These are phyloP conservation scores for Glaucidium brasilianum DNA, from an alignment of 2,113 vertebrate genomes.

Conservation along the genomic window DNA sequence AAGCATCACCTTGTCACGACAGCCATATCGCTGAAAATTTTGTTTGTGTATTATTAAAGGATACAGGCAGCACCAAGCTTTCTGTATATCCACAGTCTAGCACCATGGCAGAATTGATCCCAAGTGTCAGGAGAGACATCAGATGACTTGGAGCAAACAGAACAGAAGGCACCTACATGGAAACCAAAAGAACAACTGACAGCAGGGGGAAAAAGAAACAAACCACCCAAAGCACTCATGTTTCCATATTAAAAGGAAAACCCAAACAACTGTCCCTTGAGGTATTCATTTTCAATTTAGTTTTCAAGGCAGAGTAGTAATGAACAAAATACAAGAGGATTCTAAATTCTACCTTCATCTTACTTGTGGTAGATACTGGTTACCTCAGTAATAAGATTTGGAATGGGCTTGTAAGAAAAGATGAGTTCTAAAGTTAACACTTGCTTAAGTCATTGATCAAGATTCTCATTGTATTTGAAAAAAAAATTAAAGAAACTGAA, in stretches of 20 bases:
- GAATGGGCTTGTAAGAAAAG: background rate
- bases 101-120: slow-evolving; percentile 94
- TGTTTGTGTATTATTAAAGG: slow-evolving; percentile 62
- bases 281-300: background rate
- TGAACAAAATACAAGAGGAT: background rate
- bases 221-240: background rate
- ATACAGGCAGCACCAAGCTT: slow-evolving; percentile 95
- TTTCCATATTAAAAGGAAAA: background rate
- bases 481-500: background rate
- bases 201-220: background rate
- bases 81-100: slow-evolving; percentile 95
- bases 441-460: background rate
- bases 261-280: background rate
- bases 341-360: background rate
- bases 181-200: background rate
- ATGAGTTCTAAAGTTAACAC: no score
- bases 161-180: slow-evolving; percentile 89
- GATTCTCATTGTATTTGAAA: background rate
- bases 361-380: background rate
- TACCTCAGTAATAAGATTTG: background rate
- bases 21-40: background rate
- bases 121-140: slow-evolving; percentile 94
- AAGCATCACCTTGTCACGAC: background rate
- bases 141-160: slow-evolving; percentile 95
- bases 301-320: background rate